Base-by-base conservation (phyloP, 2,113 vertebrate genomes). In the Cardinalis cardinalis region DNA sequence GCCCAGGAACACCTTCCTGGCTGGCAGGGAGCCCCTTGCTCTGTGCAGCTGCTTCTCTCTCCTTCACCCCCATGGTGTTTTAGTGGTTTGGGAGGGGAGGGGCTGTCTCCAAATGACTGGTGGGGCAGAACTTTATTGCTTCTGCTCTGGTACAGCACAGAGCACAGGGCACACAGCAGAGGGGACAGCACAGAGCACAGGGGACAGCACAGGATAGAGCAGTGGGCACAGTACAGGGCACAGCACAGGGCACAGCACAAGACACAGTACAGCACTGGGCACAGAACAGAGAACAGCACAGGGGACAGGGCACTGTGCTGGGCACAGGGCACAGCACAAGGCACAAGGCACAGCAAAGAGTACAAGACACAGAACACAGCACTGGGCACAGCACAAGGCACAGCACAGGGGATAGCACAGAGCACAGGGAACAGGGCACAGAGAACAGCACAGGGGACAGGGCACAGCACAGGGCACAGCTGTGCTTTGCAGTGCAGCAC, bases 61-160 rank as follows among this genome's bases (percentile, higher is more conserved):
- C 24, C 15, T 66, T 66, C 40, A 36, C 7, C 13, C 24, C 32
- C 0, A 0, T 14, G 12, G 24, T 17, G 28, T 38, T 85, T 58
- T 10, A 52, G 16, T 4, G 14, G 14, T 15, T 18, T 32, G 11
- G 48, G 36, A 53, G 16, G 8, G 4, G 18, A n/a, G 24, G 2
- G 23, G 12, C 18, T 61, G 21, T 48, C 40, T 58, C 31, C 32
- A 44, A 7, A 40, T 18, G 34, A 41, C 6, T 0, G 1, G 4
- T 1, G 6, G 12, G 59, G 20, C 61, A 65, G 41, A 5, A 4
- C 19, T 49, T 32, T 58, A 41, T 29, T 44, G 32, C 56, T 26
- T 29, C 38, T 84, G 44, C 76, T 76, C 14, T n/a, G 49, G 43
- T 15, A 23, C 38, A 74, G 56, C 1, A 4, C 19, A 31, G 66